phyloP scores from a whole-genome alignment of 2,888 invertebrate species.

The Ennomos quercinarius region DNA sequence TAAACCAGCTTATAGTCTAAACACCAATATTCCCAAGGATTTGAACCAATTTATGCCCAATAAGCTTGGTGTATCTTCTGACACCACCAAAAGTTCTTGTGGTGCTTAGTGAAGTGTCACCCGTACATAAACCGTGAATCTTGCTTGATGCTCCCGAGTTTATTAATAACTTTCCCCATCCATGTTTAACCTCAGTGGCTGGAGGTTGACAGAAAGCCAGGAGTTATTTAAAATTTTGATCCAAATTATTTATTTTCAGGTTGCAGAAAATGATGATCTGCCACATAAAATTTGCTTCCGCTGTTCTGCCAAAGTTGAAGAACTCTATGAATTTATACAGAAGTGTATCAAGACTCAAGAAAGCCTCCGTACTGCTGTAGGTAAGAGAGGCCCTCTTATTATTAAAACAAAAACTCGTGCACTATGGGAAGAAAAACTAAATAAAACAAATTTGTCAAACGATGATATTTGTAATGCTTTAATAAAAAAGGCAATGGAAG shows the following conservation, averaged over 20 bases:
- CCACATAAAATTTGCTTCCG: constrained; percentile 83
- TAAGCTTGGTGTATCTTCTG: too few species aligned
- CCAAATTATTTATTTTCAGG: constrained; percentile 57
- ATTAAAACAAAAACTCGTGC: constrained; percentile 65
- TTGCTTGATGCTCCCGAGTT: constrained; percentile 1
- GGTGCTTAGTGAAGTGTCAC: too few species aligned
- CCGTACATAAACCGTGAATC: too few species aligned
- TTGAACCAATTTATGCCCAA: too few species aligned
- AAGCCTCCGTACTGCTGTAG: constrained; percentile 60
- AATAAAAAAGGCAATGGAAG: constrained; percentile 78
- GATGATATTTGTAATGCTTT: constrained; percentile 79
- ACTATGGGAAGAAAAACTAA: constrained; percentile 74
- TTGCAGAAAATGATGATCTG: constrained; percentile 77
- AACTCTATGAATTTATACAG: constrained; percentile 77
- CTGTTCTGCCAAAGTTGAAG: constrained; percentile 81
- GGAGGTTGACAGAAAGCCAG: too few species aligned
- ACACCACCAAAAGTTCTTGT: too few species aligned
- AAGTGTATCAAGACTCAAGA: constrained; percentile 77
- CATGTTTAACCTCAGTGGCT: too few species aligned
- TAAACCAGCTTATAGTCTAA: too few species aligned
- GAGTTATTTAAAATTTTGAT: too few species aligned
- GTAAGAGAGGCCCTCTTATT: constrained; percentile 54
- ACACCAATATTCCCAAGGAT: too few species aligned
- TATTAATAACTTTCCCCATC: too few species aligned
- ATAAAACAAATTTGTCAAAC: constrained; percentile 75